A percentile compares a stretch with the other conserved stretches of the same genome.
These are phyloP conservation scores for Montipora cactus DNA, from an alignment of 64 coral and sea anemone genomes.

Conservation along the genomic window DNA sequence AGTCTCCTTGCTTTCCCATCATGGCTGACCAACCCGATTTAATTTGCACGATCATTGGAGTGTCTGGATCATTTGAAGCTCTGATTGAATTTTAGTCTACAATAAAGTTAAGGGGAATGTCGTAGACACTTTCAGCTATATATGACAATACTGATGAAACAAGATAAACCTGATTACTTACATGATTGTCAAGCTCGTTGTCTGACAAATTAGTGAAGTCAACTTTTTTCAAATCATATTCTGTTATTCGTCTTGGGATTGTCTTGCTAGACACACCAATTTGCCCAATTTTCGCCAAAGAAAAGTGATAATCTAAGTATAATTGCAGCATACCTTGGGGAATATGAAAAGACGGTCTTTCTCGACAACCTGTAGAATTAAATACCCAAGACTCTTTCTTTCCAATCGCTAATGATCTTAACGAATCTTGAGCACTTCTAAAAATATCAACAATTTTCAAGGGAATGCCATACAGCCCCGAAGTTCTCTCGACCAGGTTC, in stretches of 20 bases:
- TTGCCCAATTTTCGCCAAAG: slow-evolving; percentile 48
- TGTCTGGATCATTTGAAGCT: slow-evolving; percentile 7
- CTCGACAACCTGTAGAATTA: too few species aligned
- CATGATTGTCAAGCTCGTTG: neutral
- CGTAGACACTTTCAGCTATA: slow-evolving; percentile 5
- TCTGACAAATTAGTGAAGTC: slow-evolving; percentile 9
- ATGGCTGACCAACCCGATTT: slow-evolving; percentile 9
- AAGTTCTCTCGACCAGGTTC: too few species aligned
- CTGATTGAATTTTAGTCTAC: neutral
- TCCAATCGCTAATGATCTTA: too few species aligned
- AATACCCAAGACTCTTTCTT: too few species aligned
- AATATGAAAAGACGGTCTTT: too few species aligned
- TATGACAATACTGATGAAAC: slow-evolving; percentile 12
- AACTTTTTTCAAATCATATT: slow-evolving; percentile 22
- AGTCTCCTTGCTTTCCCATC: slow-evolving; percentile 13
- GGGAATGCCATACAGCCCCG: too few species aligned
- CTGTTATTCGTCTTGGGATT: slow-evolving; percentile 46
- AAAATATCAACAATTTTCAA: too few species aligned
- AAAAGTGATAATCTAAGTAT: slow-evolving; percentile 51
- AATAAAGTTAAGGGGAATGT: too few species aligned
- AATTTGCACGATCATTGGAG: slow-evolving; percentile 28
- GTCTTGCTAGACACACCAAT: slow-evolving; percentile 55
- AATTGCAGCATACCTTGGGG: slow-evolving; percentile 17
- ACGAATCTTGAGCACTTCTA: too few species aligned
- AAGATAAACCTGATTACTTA: slow-evolving; percentile 8